Evolutionary conservation across 2,113 vertebrate species (phyloP).

Genomic region (Dipodomys merriami): DNA sequence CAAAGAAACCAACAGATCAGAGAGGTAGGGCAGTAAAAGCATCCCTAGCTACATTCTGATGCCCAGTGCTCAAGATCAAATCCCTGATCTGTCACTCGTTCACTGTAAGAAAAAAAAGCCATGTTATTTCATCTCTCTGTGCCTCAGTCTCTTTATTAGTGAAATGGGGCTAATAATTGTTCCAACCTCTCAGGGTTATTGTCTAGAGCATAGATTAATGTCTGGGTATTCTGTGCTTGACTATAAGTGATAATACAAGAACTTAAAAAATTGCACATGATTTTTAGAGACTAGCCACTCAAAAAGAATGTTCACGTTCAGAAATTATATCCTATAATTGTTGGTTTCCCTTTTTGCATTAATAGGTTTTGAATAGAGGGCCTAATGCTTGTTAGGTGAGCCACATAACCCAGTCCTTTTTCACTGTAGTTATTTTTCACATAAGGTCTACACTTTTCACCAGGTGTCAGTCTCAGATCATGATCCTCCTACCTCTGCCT

Average conservation of each 20-base stretch:
- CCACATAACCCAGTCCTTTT: no score
- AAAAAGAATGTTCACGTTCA: conserved; percentile 35
- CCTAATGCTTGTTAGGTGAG: no score
- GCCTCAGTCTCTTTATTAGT: conserved; percentile 15
- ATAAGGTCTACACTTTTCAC: no score
- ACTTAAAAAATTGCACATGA: neutral
- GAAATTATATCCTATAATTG: neutral
- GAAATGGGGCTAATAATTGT: conserved; percentile 21
- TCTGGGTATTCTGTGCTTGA: conserved; percentile 17
- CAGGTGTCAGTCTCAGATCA: no score
- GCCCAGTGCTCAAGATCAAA: neutral
- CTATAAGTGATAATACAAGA: conserved; percentile 52
- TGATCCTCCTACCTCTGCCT: no score
- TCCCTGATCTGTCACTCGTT: neutral
- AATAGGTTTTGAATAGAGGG: no score
- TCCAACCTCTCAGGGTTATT: neutral
- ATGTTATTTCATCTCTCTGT: neutral
- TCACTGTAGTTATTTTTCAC: no score
- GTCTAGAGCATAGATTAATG: neutral
- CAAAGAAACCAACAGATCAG: neutral
- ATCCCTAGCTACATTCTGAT: neutral
- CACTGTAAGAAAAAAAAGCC: neutral
- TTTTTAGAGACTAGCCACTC: conserved; percentile 49
- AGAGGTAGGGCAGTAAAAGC: neutral
- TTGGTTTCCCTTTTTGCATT: no score